Percentiles rank a stretch among this genome's conserved stretches.
Conservation (phyloP, 2,888 invertebrate genomes). For the Drosophila subsilvestris region DNA sequence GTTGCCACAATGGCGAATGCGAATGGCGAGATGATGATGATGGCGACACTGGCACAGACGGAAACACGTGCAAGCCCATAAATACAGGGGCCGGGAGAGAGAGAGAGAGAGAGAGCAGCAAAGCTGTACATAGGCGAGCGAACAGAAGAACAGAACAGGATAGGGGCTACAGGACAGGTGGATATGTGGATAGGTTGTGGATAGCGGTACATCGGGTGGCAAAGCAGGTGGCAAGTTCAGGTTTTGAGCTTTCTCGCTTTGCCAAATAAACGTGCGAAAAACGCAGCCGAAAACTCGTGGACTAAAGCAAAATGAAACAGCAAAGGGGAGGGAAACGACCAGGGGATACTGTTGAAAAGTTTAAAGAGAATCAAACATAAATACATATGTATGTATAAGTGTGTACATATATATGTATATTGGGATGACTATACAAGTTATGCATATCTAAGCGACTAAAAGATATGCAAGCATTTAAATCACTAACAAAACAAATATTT, state of each 20-base stretch:
- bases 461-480: too few species aligned
- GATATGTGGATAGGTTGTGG: conserved; percentile 8
- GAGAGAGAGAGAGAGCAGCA: conserved; percentile 11
- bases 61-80: conserved; percentile 65
- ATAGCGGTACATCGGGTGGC: not conserved
- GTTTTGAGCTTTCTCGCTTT: conserved; percentile 38
- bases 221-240: conserved; percentile 28
- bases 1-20: conserved; percentile 48
- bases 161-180: conserved; percentile 2
- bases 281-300: conserved; percentile 27
- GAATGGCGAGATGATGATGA: conserved; percentile 32
- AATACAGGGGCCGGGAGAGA: conserved; percentile 32
- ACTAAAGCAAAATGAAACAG: not conserved
- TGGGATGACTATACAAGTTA: too few species aligned
- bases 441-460: too few species aligned
- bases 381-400: too few species aligned
- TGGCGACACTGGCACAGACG: conserved; percentile 51
- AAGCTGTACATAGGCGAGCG: not conserved
- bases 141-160: not conserved
- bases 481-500: too few species aligned
- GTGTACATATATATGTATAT: too few species aligned
- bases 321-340: not conserved
- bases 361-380: not conserved
- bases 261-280: conserved; percentile 52
- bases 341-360: not conserved